Percentiles rank a stretch among this genome's conserved stretches.
These are phyloP conservation scores for Protodeltote pygarga DNA, from an alignment of 2,888 invertebrate species.

Conservation along the genomic window DNA sequence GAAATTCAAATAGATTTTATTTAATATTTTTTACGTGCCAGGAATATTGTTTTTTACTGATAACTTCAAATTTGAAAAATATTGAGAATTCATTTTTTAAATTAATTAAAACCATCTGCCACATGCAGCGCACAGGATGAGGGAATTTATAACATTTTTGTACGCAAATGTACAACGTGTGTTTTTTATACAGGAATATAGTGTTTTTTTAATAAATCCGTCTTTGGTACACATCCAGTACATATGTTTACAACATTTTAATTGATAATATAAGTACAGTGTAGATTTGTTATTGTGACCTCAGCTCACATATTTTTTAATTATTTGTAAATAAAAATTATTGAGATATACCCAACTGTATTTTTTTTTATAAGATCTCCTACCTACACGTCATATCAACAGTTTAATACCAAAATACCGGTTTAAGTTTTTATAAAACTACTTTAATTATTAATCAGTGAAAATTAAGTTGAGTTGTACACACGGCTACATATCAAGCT, in stretches of 20 bases:
- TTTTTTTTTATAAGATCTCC: conserved; percentile 12
- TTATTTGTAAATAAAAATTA: conserved; percentile 77
- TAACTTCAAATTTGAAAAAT: conserved; percentile 6
- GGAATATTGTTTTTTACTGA: conserved; percentile 5
- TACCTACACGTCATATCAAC: background rate
- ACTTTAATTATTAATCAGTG: too few relatives aligned
- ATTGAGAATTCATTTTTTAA: conserved; percentile 9
- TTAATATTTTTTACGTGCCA: conserved; percentile 10
- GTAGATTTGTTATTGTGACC: conserved; percentile 72
- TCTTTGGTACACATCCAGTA: conserved; percentile 42
- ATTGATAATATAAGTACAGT: conserved; percentile 50
- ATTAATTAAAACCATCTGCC: conserved; percentile 4
- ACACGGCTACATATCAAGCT: too few relatives aligned
- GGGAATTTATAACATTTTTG: conserved; percentile 21
- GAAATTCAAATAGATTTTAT: conserved; percentile 8
- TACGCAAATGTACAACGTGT: conserved; percentile 25
- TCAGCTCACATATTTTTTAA: conserved; percentile 71
- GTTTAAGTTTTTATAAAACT: too few relatives aligned
- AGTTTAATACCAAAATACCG: too few relatives aligned
- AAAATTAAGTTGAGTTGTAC: too few relatives aligned
- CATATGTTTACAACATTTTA: conserved; percentile 48
- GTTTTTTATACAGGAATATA: conserved; percentile 30
- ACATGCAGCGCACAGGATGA: conserved; percentile 21
- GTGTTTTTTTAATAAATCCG: conserved; percentile 31
- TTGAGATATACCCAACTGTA: conserved; percentile 50